Conservation (phyloP, 2,113 vertebrate genomes). For the Pseudopodoces humilis region DNA sequence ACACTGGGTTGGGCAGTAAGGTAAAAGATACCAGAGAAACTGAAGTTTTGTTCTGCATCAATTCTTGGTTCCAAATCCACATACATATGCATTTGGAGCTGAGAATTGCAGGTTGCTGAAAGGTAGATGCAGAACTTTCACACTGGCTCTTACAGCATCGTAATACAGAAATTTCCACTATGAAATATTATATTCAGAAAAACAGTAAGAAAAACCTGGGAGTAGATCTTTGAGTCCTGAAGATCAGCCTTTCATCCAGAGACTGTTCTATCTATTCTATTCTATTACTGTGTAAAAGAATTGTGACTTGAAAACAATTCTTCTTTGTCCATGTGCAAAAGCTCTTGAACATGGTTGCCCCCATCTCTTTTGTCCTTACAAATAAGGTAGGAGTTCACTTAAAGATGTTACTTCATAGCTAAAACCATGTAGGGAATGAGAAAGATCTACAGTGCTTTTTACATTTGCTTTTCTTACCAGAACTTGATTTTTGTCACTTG, state of each 20-base stretch:
- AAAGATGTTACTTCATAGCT: background rate
- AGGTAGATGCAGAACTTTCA: background rate
- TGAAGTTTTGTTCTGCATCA: background rate
- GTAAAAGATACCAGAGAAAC: background rate
- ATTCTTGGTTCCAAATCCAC: background rate
- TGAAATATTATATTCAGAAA: background rate
- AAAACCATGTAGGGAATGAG: background rate
- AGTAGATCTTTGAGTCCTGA: background rate
- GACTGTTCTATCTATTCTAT: background rate
- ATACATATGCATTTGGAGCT: background rate
- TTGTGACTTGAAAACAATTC: background rate
- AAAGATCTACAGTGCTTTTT: background rate
- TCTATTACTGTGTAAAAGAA: background rate
- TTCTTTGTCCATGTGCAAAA: background rate
- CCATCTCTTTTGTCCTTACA: background rate
- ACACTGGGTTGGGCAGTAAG: background rate
- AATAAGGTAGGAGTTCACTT: background rate
- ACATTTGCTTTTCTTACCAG: background rate
- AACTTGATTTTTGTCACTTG: background rate
- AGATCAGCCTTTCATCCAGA: background rate
- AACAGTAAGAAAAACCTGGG: background rate
- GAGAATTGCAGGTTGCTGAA: background rate
- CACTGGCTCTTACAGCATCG: background rate
- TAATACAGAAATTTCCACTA: background rate
- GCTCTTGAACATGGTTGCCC: background rate